These are phyloP conservation scores for Pararge aegeria DNA, from an alignment of 1,140 invertebrate genomes.

Conservation along the genomic window DNA sequence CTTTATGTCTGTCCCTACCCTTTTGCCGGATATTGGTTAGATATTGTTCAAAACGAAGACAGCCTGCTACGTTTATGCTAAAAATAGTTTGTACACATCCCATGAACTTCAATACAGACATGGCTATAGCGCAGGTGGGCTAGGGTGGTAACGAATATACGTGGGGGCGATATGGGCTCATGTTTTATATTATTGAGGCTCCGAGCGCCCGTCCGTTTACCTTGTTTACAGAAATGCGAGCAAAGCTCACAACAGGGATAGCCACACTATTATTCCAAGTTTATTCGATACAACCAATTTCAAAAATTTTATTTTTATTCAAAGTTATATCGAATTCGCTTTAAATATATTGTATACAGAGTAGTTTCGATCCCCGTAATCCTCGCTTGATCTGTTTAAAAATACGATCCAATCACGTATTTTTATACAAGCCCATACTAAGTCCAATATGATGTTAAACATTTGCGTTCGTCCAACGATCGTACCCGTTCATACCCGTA, in stretches of 20 bases:
- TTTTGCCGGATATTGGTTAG: conserved; percentile 19
- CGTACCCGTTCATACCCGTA: conserved; percentile 37
- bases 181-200: conserved; percentile 76
- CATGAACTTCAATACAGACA: conserved; percentile 28
- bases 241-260: conserved; percentile 24
- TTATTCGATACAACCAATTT: conserved; percentile 8
- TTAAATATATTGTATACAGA: conserved; percentile 12
- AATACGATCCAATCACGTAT: conserved; percentile 28
- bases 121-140: conserved; percentile 36
- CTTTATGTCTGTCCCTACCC: conserved; percentile 19
- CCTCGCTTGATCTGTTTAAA: conserved; percentile 17
- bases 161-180: conserved; percentile 54
- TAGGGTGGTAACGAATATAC: conserved; percentile 48
- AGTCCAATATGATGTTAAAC: conserved; percentile 63
- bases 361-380: conserved; percentile 16
- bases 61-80: conserved; percentile 27
- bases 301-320: conserved; percentile 17
- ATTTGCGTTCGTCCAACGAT: conserved; percentile 53
- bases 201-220: conserved; percentile 47
- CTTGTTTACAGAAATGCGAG: conserved; percentile 34
- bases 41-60: conserved; percentile 26
- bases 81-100: conserved; percentile 31
- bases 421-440: conserved; percentile 25
- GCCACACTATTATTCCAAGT: conserved; percentile 23
- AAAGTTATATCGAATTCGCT: neutral